phyloP scores from a whole-genome alignment of 2,113 vertebrate genomes.

The Lycocorax pyrrhopterus region DNA sequence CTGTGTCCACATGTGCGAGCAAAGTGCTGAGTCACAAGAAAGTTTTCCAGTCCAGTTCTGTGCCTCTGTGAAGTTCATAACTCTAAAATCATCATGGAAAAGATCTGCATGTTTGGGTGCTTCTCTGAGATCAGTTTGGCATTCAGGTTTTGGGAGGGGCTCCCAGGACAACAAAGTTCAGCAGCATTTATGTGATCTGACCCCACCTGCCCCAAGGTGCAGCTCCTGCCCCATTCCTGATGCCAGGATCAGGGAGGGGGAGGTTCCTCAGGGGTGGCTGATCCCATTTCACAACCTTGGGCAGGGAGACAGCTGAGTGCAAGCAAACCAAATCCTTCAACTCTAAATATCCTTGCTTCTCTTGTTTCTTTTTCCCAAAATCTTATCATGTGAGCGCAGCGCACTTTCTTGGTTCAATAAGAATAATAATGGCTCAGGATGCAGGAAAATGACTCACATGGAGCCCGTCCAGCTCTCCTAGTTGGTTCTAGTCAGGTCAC shows the following conservation, averaged over 20 bases:
- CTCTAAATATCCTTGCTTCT: background rate
- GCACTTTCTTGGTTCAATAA: slow-evolving; percentile 51
- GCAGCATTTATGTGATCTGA: background rate
- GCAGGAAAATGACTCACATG: slow-evolving; percentile 68
- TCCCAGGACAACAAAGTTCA: background rate
- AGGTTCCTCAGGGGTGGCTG: accelerated
- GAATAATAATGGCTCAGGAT: slow-evolving; percentile 60
- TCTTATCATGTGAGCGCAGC: slow-evolving; percentile 16
- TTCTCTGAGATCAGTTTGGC: background rate
- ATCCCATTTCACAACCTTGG: background rate
- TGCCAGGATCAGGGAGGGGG: background rate
- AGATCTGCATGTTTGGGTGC: background rate
- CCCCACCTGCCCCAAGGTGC: background rate
- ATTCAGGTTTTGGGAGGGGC: background rate
- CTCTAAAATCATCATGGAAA: background rate
- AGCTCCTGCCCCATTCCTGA: background rate
- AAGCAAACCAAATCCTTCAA: background rate
- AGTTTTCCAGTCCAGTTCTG: background rate
- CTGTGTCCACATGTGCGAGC: background rate
- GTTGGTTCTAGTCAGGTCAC: slow-evolving; percentile 60
- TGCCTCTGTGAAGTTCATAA: background rate
- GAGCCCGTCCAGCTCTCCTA: slow-evolving; percentile 49
- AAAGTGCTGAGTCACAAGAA: slow-evolving; percentile 52
- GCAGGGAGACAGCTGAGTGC: background rate
- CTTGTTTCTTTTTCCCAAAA: background rate